phyloP scores from a whole-genome alignment of 2,113 vertebrate species.

The Psephotus haematonotus region DNA sequence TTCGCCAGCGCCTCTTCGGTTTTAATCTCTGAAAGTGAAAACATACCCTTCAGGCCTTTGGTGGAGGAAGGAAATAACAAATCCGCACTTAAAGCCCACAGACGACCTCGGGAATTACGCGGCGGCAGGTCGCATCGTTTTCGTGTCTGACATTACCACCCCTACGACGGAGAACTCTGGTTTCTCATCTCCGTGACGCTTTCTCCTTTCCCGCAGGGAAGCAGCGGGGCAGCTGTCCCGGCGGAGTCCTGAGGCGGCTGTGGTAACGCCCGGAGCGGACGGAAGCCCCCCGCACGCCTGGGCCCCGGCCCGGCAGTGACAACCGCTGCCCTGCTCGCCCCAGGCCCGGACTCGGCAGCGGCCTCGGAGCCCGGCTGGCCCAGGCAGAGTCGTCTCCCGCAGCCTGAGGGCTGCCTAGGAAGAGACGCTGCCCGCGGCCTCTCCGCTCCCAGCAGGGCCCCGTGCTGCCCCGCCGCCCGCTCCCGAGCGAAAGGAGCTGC shows the following conservation, averaged over 20 bases:
- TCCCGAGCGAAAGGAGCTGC: not conserved
- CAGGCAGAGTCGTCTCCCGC: not conserved
- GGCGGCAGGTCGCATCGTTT: not conserved
- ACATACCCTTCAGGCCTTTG: not conserved
- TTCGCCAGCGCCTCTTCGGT: not conserved
- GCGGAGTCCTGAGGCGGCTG: not conserved
- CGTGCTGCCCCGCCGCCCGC: not conserved
- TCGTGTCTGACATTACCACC: not conserved
- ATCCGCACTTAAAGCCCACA: not conserved
- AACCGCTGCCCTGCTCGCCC: not conserved
- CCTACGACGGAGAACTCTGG: fast-evolving
- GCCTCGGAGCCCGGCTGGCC: not conserved
- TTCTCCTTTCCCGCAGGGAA: not conserved
- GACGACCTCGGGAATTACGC: not conserved
- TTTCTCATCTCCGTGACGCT: not conserved
- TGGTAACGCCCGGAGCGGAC: fast-evolving
- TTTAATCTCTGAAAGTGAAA: constrained; percentile 62
- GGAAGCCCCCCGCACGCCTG: not conserved
- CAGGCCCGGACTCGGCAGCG: not conserved
- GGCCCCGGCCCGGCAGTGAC: not conserved
- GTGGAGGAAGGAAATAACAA: not conserved
- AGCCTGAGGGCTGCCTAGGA: not conserved
- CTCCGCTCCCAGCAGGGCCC: not conserved
- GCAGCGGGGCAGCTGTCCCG: not conserved
- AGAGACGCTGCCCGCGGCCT: not conserved